These are phyloP conservation scores for Microctonus aethiopoides DNA, from an alignment of 2,888 invertebrate species.

Conservation along the genomic window DNA sequence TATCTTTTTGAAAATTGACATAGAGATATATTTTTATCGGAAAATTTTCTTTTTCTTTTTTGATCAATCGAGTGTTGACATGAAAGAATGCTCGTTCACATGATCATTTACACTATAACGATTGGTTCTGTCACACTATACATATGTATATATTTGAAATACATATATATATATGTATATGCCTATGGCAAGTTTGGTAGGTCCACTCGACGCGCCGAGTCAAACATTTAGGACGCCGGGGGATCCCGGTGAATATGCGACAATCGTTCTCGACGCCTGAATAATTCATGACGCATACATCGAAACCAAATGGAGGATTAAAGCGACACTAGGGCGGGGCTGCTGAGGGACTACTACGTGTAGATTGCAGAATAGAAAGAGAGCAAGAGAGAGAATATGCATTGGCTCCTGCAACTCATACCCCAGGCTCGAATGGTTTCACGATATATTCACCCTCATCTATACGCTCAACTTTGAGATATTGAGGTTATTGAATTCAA, in stretches of 20 bases:
- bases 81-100: slow-evolving; percentile 12
- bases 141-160: neutral
- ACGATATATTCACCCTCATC: neutral
- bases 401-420: too few species aligned
- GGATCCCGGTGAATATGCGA: slow-evolving; percentile 46
- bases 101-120: slow-evolving; percentile 21
- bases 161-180: neutral
- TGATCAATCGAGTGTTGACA: slow-evolving; percentile 3
- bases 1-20: too few species aligned
- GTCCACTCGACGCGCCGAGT: slow-evolving; percentile 38
- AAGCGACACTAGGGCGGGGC: slow-evolving; percentile 43
- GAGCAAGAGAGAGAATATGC: too few species aligned
- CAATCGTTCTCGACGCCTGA: slow-evolving; percentile 45
- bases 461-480: too few species aligned
- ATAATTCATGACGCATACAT: slow-evolving; percentile 49
- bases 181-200: slow-evolving; percentile 12
- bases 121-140: neutral
- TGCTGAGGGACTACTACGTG: neutral
- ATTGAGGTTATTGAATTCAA: too few species aligned
- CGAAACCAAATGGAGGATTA: slow-evolving; percentile 48
- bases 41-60: neutral
- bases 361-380: too few species aligned
- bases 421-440: neutral
- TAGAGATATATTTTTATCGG: neutral
- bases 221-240: slow-evolving; percentile 47